phyloP scores from a whole-genome alignment of 2,797 vertebrate genomes.

The Decapterus maruadsi region DNA sequence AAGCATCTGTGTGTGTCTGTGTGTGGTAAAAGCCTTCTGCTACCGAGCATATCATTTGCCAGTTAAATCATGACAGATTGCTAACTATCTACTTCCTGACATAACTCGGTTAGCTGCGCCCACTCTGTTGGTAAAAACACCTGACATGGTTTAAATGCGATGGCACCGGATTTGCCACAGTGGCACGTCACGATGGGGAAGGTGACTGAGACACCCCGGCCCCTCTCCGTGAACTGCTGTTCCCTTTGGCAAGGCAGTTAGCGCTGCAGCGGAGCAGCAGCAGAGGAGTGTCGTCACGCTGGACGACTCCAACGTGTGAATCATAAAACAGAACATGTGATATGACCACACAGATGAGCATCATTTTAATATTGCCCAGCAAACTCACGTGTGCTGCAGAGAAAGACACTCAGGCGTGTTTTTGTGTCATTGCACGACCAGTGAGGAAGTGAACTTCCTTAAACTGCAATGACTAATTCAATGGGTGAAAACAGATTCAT shows the following conservation, averaged over 20 bases:
- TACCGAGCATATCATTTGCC: slow-evolving; percentile 53
- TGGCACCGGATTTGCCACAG: neutral
- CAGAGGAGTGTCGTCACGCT: slow-evolving; percentile 10
- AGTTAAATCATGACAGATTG: slow-evolving; percentile 51
- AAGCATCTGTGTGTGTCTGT: slow-evolving; percentile 39
- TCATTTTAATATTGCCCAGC: slow-evolving; percentile 27
- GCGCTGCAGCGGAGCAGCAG: slow-evolving; percentile 23
- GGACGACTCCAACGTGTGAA: slow-evolving; percentile 30
- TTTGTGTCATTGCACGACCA: slow-evolving; percentile 20
- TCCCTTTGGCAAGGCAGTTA: slow-evolving; percentile 18
- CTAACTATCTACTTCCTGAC: slow-evolving; percentile 11
- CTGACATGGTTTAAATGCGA: slow-evolving; percentile 25
- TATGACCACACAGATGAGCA: neutral
- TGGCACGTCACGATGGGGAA: neutral
- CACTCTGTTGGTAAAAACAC: slow-evolving; percentile 39
- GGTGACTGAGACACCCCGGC: neutral
- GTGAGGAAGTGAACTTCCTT: slow-evolving; percentile 19
- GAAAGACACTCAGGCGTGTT: slow-evolving; percentile 10
- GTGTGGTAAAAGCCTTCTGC: slow-evolving; percentile 52
- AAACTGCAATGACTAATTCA: slow-evolving; percentile 19
- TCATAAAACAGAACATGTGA: slow-evolving; percentile 22
- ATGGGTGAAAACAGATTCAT: slow-evolving; percentile 15
- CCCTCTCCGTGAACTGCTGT: slow-evolving; percentile 14
- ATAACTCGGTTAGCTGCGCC: slow-evolving; percentile 32
- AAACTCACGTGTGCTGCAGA: neutral